phyloP scores from a whole-genome alignment of 2,113 vertebrate genomes.

The Dascyllus trimaculatus region DNA sequence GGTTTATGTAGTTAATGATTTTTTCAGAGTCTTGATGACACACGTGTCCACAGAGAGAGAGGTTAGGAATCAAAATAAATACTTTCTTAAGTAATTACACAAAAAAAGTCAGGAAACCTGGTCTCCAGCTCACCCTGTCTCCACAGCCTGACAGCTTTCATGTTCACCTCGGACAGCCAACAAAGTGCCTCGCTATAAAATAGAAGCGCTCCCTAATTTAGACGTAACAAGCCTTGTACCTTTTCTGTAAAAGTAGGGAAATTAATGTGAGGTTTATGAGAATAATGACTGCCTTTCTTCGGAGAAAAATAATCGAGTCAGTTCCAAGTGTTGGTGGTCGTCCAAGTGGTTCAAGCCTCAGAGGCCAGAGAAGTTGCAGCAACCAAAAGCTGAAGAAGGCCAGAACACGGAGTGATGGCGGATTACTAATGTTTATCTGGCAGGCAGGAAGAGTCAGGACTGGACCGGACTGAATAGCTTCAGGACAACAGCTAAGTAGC shows the following conservation, averaged over 20 bases:
- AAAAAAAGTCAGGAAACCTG: not conserved
- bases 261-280: slow-evolving; percentile 17
- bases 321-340: slow-evolving; percentile 32
- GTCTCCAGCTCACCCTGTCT: not conserved
- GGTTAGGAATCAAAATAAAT: slow-evolving; percentile 2
- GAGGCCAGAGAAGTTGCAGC: slow-evolving; percentile 11
- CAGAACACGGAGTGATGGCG: slow-evolving; percentile 48
- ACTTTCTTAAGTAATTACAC: slow-evolving; percentile 1
- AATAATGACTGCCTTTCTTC: slow-evolving; percentile 39
- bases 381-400: slow-evolving; percentile 45
- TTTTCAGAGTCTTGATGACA: slow-evolving; percentile 9
- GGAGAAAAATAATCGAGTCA: not conserved
- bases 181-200: slow-evolving; percentile 22
- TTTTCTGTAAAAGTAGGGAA: slow-evolving; percentile 16
- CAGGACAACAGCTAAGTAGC: slow-evolving; percentile 44
- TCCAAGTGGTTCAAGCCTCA: slow-evolving; percentile 50
- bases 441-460: slow-evolving; percentile 38
- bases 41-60: not conserved
- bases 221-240: not conserved
- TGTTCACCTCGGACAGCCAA: slow-evolving; percentile 19
- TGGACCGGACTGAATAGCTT: slow-evolving; percentile 28
- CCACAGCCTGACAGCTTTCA: slow-evolving; percentile 15
- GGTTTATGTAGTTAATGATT: slow-evolving; percentile 4
- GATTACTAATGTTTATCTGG: slow-evolving; percentile 63
- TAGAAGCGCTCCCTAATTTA: slow-evolving; percentile 7